A percentile compares a stretch with the other conserved stretches of the same genome.
phyloP scores from a whole-genome alignment of 1,140 invertebrate species.

The Apis cerana region DNA sequence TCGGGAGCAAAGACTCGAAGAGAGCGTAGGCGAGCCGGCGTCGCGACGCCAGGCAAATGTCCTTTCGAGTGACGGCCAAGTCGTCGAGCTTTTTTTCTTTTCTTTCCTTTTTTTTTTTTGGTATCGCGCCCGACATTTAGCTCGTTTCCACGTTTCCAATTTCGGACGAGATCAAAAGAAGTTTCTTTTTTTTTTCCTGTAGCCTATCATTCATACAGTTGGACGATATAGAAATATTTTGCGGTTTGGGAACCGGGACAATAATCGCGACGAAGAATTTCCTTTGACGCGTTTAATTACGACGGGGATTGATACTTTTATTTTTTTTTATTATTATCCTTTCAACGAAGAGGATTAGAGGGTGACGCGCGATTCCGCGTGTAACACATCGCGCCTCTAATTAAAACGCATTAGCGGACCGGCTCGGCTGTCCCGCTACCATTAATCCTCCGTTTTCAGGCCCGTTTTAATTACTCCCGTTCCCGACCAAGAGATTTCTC shows the following conservation, averaged over 20 bases:
- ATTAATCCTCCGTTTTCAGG: constrained; percentile 28
- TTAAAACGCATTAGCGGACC: constrained; percentile 41
- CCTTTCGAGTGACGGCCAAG: constrained; percentile 6
- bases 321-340: background rate
- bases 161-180: too few relatives aligned
- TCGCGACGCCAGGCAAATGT: constrained; percentile 47
- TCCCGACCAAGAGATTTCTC: constrained; percentile 1
- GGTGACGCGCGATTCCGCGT: background rate
- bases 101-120: background rate
- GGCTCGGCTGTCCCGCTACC: background rate
- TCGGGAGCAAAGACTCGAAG: constrained; percentile 30
- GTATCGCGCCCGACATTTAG: background rate
- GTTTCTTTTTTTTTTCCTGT: too few relatives aligned
- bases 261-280: too few relatives aligned
- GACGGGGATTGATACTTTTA: constrained; percentile 2
- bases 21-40: constrained; percentile 31
- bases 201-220: too few relatives aligned
- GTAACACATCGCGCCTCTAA: constrained; percentile 15
- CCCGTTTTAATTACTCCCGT: constrained; percentile 29
- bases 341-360: constrained; percentile 8
- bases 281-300: constrained; percentile 36
- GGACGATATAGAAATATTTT: too few relatives aligned
- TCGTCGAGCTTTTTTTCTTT: background rate
- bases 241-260: too few relatives aligned
- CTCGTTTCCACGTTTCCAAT: background rate